These are phyloP conservation scores for Leptobrachium leishanense DNA, from an alignment of 2,113 vertebrate species.

Conservation along the genomic window DNA sequence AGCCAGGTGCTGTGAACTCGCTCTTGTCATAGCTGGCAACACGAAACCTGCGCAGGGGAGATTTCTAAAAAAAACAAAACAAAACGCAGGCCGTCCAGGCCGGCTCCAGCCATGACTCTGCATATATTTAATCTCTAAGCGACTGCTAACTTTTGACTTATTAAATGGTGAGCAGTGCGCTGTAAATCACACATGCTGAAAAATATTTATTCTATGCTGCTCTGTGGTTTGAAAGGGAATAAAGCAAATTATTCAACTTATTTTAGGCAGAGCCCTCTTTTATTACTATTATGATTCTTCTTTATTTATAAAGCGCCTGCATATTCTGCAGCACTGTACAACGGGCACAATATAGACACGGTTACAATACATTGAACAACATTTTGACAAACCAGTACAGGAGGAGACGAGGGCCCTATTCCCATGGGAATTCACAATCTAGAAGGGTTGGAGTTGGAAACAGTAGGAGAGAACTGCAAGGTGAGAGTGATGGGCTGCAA, in stretches of 20 bases:
- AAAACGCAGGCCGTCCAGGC: not conserved
- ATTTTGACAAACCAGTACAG: too few species aligned
- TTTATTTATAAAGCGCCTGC: too few species aligned
- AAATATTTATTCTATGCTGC: not conserved
- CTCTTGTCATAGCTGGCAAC: constrained; percentile 37
- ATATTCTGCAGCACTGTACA: too few species aligned
- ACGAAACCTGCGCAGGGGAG: constrained; percentile 22
- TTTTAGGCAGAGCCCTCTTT: too few species aligned
- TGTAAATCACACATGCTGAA: not conserved
- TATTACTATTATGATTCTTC: too few species aligned
- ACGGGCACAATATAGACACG: too few species aligned
- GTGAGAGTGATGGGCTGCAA: too few species aligned
- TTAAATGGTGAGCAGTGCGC: not conserved
- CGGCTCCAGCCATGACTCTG: constrained; percentile 31
- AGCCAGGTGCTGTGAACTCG: constrained; percentile 34
- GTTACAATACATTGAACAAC: too few species aligned
- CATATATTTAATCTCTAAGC: constrained; percentile 42
- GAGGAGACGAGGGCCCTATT: too few species aligned
- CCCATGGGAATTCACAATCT: too few species aligned
- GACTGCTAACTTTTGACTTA: constrained; percentile 30
- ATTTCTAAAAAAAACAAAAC: constrained; percentile 3
- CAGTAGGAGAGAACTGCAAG: too few species aligned
- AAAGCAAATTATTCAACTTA: not conserved
- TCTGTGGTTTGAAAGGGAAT: not conserved
- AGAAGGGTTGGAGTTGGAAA: too few species aligned